Conservation (phyloP, 1,140 invertebrate species). For the Drosophila tristis region DNA sequence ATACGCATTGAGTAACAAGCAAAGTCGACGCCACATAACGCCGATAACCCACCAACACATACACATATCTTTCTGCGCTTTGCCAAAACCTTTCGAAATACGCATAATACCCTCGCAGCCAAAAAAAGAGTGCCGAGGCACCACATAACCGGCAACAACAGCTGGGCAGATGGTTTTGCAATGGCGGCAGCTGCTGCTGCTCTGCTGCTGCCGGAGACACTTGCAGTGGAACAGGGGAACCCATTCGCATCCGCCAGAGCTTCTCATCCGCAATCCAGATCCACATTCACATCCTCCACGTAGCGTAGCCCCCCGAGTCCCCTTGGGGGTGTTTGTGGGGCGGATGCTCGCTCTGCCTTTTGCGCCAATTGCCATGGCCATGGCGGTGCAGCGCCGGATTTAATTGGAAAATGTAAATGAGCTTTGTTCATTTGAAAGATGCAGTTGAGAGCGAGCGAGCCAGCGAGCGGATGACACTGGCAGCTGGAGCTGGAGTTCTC, state of each 20-base stretch:
- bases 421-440: constrained; percentile 82
- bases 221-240: constrained; percentile 11
- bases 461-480: constrained; percentile 35
- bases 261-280: constrained; percentile 19
- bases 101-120: neutral
- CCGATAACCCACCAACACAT: no score
- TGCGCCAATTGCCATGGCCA: constrained; percentile 52
- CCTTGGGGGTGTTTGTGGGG: neutral
- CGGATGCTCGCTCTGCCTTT: constrained; percentile 1
- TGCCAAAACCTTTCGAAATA: no score
- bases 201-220: constrained; percentile 22
- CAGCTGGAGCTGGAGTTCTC: no score
- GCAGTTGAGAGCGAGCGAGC: constrained; percentile 53
- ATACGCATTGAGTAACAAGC: no score
- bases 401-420: constrained; percentile 83
- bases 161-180: constrained; percentile 59
- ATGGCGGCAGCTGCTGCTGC: constrained; percentile 42
- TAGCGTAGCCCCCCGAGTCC: neutral
- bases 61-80: no score
- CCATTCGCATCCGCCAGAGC: constrained; percentile 23
- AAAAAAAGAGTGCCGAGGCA: neutral
- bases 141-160: constrained; percentile 28
- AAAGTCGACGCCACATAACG: no score
- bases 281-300: constrained; percentile 3
- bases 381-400: constrained; percentile 63